Conservation (phyloP, 2,888 invertebrate genomes). For the Cyrtodaria siliqua region DNA sequence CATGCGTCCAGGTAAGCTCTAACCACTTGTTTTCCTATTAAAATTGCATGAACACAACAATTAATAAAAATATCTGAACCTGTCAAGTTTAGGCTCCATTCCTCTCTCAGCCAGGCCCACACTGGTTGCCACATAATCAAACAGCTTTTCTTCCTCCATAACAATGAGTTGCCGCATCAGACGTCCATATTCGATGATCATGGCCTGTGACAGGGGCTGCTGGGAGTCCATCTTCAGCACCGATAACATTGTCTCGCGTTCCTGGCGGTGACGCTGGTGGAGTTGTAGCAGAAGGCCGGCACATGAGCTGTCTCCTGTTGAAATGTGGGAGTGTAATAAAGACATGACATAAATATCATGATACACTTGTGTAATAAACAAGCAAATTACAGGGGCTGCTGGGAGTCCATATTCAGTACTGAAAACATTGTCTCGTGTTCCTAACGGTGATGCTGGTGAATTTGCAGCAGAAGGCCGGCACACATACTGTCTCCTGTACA, state of each 20-base stretch:
- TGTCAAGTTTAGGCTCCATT: slow-evolving; percentile 69
- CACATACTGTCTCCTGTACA: slow-evolving; percentile 67
- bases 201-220: slow-evolving; percentile 38
- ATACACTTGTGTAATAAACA: no score
- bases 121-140: slow-evolving; percentile 70
- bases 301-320: slow-evolving; percentile 65
- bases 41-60: background rate
- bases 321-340: no score
- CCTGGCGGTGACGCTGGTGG: slow-evolving; percentile 65
- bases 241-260: slow-evolving; percentile 66
- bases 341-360: no score
- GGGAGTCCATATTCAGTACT: slow-evolving; percentile 50
- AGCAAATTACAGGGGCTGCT: slow-evolving; percentile 37
- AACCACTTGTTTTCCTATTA: no score
- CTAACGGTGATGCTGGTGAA: slow-evolving; percentile 63
- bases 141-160: slow-evolving; percentile 66
- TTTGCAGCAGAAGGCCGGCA: slow-evolving; percentile 60
- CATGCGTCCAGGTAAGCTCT: no score
- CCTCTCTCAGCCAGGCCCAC: slow-evolving; percentile 78
- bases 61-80: no score
- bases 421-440: slow-evolving; percentile 69
- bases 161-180: slow-evolving; percentile 71
- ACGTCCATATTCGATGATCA: slow-evolving; percentile 64
- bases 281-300: slow-evolving; percentile 64
- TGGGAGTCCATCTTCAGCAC: slow-evolving; percentile 51